Conservation (phyloP, 2,888 invertebrate genomes). For the Heliconius cydno region DNA sequence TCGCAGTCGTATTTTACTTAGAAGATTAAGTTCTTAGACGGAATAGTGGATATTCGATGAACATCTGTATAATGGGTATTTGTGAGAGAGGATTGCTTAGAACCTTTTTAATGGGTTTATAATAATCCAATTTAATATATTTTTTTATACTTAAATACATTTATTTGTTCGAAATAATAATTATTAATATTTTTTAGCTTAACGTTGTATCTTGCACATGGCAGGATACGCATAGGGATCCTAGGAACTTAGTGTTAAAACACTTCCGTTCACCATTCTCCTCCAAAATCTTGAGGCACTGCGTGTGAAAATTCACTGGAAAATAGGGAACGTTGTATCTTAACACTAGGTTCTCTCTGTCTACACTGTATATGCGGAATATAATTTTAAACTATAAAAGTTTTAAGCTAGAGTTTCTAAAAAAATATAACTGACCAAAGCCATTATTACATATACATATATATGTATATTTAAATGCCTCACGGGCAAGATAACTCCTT, state of each 20-base stretch:
- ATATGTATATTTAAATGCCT: background rate
- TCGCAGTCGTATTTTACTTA: conserved; percentile 39
- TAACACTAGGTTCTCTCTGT: too few relatives aligned
- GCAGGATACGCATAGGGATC: too few relatives aligned
- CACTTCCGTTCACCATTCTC: too few relatives aligned
- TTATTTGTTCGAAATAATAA: background rate
- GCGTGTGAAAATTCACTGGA: too few relatives aligned
- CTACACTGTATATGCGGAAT: too few relatives aligned
- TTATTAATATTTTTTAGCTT: too few relatives aligned
- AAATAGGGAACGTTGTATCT: too few relatives aligned
- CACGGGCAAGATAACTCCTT: background rate
- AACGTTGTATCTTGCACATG: too few relatives aligned
- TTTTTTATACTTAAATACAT: background rate
- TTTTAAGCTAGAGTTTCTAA: background rate
- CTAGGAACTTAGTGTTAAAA: too few relatives aligned
- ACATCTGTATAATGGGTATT: conserved; percentile 30
- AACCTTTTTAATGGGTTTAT: conserved; percentile 15
- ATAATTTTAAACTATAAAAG: too few relatives aligned
- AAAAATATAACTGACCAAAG: background rate
- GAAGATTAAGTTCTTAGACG: conserved; percentile 36
- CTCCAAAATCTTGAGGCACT: too few relatives aligned
- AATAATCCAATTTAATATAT: conserved; percentile 11
- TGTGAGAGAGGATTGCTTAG: conserved; percentile 20
- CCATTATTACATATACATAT: background rate
- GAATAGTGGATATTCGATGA: conserved; percentile 34